Base-by-base conservation (phyloP, 2,113 vertebrate genomes). In the Orycteropus afer region DNA sequence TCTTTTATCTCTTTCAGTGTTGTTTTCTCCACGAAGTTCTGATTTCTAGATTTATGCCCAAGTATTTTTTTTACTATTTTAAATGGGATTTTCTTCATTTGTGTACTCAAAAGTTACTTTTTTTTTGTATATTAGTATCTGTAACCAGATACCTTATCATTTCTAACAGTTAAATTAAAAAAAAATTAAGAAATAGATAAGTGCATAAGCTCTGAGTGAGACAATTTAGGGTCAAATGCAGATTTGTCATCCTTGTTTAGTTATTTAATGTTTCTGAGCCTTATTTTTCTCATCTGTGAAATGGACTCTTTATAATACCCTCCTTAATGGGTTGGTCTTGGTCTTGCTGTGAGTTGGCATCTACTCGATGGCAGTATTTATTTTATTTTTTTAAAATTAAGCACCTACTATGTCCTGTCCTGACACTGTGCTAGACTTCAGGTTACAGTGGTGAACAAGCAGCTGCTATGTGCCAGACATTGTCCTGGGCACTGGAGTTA, bases 71-170 rank as follows among this genome's bases (percentile, higher is more conserved):
- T 65, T 69, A 49, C 27, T 69, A 2, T 77, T 88, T 88, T 69
- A 51, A 59, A 15, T n/a, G 42, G 17, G 22, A 61, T 84, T 65
- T 47, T 15, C 51, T 76, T 81, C 40, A 37, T 73, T 61, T n/a
- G 47, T 90, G 12, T 86, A 37, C 59, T 55, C 81, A 77, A 67
- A 83, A 77, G 69, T 32, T 45, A 40, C 37, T 47, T 65, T 65
- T 65, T 37, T 92, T 86, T 92, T 84, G 37, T 27, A 65, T 65
- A n/a, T 78, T 89, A 42, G 55, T 80, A 63, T 55, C n/a, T 63
- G 49, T 73, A 71, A 79, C 25, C 42, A 89, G 42, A 45, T 14
- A 89, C 25, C 61, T 61, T 27, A 65, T 76, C 27, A 57, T 79
- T 94, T 93, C 47, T 80, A 57, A 40, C 47, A 13, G 32, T 29